Evolutionary conservation across 1,140 invertebrate genomes (phyloP), one percentile per base, ranked within the genome.

Genomic region (Macrobrachium nipponense): DNA sequence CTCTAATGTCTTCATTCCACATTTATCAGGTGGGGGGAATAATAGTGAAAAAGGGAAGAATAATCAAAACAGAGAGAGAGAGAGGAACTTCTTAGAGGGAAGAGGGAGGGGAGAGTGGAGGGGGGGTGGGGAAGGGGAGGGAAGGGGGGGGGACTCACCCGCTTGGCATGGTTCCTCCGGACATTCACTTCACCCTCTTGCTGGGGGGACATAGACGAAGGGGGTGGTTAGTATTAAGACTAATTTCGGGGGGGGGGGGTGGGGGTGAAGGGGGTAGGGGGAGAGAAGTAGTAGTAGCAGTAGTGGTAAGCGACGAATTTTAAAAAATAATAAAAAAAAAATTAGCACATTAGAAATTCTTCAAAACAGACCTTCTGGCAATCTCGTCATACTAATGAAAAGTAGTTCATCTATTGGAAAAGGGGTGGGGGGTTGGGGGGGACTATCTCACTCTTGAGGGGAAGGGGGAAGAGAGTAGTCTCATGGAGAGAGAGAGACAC

Each of bases 141-240:
- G 70, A 15, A 59, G 59, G 77, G 60, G 59, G 77, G 60, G 58
- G 59, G 78, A 82, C 70, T 76, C 72, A 75, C 81, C 81, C 72
- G 61, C 81, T 72, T 75, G 70, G 44, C 81, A 82, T 73, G 72
- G 81, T 62, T 82, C 81, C 44, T 82, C 81, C 72, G 73, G 58
- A 82, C 81, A 82, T 59, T 82, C 81, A 73, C 81, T 72, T 82
- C n/a, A n/a, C n/a, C n/a, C n/a, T n/a, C 81, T 70, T 82, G 81
- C 43, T 51, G 81, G 72, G 27, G 70, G 66, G 17, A 51, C 51
- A 23, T 8, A 72, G 59, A 64, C n/a, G 44, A 75, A 59, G 66
- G 59, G 59, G 81, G 60, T 70, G 59, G 80, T 68, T 60, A 82
- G 51, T 51, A 51, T 51, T 51, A 51, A 51, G 44, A 51, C 59